Evolutionary conservation across 2,797 vertebrate genomes (phyloP), one percentile per base, ranked within the genome.

Genomic region (Mus minutoides): DNA sequence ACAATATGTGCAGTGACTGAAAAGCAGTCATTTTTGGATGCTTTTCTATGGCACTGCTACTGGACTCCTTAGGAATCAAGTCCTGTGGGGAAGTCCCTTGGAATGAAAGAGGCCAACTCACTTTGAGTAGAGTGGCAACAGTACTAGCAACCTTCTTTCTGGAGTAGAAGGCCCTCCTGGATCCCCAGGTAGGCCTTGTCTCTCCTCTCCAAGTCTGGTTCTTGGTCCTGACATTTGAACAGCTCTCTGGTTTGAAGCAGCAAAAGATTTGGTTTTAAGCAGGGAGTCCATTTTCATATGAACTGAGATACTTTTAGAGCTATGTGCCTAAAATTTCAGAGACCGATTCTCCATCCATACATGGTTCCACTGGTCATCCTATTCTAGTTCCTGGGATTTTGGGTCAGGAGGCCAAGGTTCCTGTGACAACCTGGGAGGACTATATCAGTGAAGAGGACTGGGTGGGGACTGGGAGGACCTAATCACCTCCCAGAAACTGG

Each of bases 401-500:
- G 6, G 49, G 43, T 40, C 49, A 96, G 95, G 76, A 6, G 6
- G 83, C 54, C 54, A 1, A 34, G 64, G 52, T 29, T 5, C 69
- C 29, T 2, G n/a, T 26, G 34, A 10, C 24, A 78, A 91, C 77
- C 88, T 62, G 49, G 52, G 0, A 29, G 22, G 71, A 56, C 60
- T n/a, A 2, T 12, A 24, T 82, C 3, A 49, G 79, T 13, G 83
- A 22, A 12, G 43, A 76, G n/a, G 77, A 88, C 54, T 76, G 3
- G 34, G 69, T 62, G 89, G 19, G 87, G 96, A 92, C 54, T 69
- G 29, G 64, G 67, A 91, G 97, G 96, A 94, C 89, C 92, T 95
- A 86, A 94, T 96, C 73, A 93, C 94, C 95, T 97, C 98, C 97
- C 97, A 98, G 96, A 85, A 88, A 91, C 97, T 96, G 77, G 95